Conservation (phyloP, 2,888 invertebrate genomes). For the Capitulum mitella region DNA sequence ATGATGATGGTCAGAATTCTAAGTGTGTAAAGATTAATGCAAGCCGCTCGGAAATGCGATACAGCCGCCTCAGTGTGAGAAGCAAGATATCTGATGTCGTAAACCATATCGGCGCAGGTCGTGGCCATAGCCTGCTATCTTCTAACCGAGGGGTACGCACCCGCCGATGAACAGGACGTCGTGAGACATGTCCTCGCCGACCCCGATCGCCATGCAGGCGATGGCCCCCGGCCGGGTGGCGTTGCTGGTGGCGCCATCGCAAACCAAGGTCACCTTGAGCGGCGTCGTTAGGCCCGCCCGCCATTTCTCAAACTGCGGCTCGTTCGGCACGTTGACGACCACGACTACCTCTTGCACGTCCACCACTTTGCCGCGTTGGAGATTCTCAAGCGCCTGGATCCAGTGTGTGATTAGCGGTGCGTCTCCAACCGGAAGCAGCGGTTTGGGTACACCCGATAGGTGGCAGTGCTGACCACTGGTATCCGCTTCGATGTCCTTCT, state of each 20-base stretch:
- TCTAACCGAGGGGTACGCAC: conserved; percentile 30
- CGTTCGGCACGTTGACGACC: not conserved
- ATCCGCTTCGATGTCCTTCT: not conserved
- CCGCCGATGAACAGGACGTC: conserved; percentile 34
- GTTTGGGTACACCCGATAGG: conserved; percentile 1
- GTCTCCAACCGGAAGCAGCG: not conserved
- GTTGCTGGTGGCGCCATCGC: conserved; percentile 33
- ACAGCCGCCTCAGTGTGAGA: too few species aligned
- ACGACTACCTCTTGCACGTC: not conserved
- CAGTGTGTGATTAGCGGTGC: not conserved
- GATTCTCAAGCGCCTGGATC: not conserved
- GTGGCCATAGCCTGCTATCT: too few species aligned
- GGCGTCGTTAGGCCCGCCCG: not conserved
- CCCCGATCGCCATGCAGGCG: conserved; percentile 33
- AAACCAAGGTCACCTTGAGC: conserved; percentile 28
- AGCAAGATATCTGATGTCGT: too few species aligned
- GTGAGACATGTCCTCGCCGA: conserved; percentile 16
- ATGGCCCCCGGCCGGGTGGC: conserved; percentile 35
- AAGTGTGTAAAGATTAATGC: too few species aligned
- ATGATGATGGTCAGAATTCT: too few species aligned
- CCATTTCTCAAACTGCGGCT: not conserved
- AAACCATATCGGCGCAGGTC: too few species aligned
- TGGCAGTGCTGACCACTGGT: not conserved
- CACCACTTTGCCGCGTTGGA: not conserved
- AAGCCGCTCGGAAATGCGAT: too few species aligned